Evolutionary conservation across 2,888 invertebrate species (phyloP).

Genomic region (Loripinus fragilis): DNA sequence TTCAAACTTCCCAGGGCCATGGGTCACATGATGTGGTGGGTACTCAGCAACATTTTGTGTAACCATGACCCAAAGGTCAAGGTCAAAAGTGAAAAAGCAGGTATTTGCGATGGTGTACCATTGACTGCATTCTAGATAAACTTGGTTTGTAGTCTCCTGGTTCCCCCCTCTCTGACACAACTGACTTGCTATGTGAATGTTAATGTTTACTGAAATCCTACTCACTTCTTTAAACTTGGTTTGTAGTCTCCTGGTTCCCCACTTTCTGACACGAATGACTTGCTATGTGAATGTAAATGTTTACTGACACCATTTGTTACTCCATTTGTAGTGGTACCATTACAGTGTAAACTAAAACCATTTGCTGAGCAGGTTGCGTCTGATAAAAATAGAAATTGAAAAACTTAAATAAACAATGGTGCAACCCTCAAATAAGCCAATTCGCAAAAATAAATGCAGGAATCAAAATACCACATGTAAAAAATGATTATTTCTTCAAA

Average conservation of each 20-base stretch:
- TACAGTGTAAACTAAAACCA: conserved; percentile 75
- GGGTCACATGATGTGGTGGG: too few species aligned
- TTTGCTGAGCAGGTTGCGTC: conserved; percentile 71
- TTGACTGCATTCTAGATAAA: too few species aligned
- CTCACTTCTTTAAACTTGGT: conserved; percentile 39
- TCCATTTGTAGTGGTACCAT: conserved; percentile 76
- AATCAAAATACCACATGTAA: too few species aligned
- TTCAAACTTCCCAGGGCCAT: too few species aligned
- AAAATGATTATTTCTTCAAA: too few species aligned
- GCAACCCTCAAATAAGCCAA: too few species aligned
- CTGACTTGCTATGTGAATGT: conserved; percentile 36
- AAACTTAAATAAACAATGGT: too few species aligned
- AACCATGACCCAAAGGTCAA: too few species aligned
- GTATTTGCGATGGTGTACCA: too few species aligned
- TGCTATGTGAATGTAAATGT: conserved; percentile 47
- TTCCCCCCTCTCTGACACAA: conserved; percentile 23
- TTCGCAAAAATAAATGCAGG: too few species aligned
- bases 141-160: conserved; percentile 42
- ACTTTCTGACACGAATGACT: conserved; percentile 24
- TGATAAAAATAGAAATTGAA: conserved; percentile 32
- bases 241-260: conserved; percentile 41
- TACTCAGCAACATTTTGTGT: too few species aligned
- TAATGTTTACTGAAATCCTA: conserved; percentile 62
- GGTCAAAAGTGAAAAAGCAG: too few species aligned
- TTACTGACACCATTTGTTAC: conserved; percentile 71